Percentiles rank a stretch among this genome's conserved stretches.
These are phyloP conservation scores for Pimpla rufipes DNA, from an alignment of 2,888 invertebrate genomes.

Conservation along the genomic window DNA sequence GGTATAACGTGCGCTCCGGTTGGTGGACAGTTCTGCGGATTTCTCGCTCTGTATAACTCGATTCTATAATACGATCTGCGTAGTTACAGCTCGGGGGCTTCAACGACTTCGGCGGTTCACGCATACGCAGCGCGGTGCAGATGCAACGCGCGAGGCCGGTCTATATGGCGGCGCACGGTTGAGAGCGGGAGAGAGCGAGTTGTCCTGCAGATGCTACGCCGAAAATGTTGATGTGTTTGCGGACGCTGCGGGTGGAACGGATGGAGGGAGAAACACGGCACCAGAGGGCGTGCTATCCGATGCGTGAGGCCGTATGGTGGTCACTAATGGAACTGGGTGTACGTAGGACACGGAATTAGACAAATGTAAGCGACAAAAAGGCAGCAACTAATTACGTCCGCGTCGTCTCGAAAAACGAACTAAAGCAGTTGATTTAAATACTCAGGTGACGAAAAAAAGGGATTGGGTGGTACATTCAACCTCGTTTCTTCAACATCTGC, in stretches of 20 bases:
- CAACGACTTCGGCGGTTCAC: conserved; percentile 45
- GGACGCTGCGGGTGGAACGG: conserved; percentile 18
- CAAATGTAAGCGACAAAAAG: neutral
- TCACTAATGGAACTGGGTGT: neutral
- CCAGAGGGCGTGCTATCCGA: neutral
- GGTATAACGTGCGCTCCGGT: conserved; percentile 26
- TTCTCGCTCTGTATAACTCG: conserved; percentile 67
- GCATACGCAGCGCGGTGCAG: conserved; percentile 6
- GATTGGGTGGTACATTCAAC: no score
- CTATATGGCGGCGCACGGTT: neutral
- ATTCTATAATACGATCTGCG: conserved; percentile 63
- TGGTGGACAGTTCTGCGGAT: conserved; percentile 54
- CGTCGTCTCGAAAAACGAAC: neutral
- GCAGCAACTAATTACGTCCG: neutral
- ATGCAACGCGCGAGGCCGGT: neutral
- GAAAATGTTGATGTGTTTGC: conserved; percentile 24
- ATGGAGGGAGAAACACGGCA: neutral
- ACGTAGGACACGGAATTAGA: neutral
- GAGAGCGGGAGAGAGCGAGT: neutral
- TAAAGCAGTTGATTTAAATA: no score
- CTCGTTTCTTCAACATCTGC: neutral
- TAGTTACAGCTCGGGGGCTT: conserved; percentile 44
- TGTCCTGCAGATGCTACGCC: conserved; percentile 1
- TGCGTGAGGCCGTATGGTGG: neutral
- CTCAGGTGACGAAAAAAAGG: no score